A percentile compares a stretch with the other conserved stretches of the same genome.
Conservation (phyloP, 2,797 vertebrate species). For the Sciaenops ocellatus region DNA sequence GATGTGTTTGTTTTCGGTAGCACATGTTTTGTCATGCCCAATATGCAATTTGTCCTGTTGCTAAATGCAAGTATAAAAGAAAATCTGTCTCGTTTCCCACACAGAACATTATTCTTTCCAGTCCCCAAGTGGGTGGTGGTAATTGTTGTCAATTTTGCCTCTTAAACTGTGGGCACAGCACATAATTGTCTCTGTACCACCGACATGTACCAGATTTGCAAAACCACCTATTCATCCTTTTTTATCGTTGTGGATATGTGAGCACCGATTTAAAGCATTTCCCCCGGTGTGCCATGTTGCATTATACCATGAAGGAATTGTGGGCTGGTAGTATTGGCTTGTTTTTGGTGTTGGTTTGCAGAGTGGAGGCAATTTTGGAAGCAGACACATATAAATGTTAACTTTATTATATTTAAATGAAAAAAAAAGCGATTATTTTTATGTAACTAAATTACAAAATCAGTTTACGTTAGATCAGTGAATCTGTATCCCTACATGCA, state of each 20-base stretch:
- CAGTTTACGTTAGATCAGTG: slow-evolving; percentile 6
- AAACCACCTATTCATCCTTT: slow-evolving; percentile 58
- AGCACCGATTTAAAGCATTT: slow-evolving; percentile 62
- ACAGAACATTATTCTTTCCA: slow-evolving; percentile 53
- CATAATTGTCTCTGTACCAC: slow-evolving; percentile 63
- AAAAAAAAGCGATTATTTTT: slow-evolving; percentile 22
- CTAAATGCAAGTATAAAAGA: slow-evolving; percentile 49
- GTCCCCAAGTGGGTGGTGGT: slow-evolving; percentile 59
- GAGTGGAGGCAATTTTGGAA: slow-evolving; percentile 41
- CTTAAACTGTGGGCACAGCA: slow-evolving; percentile 59
- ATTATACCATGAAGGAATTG: slow-evolving; percentile 66
- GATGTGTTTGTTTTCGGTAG: slow-evolving; percentile 71
- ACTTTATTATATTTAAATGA: slow-evolving; percentile 19
- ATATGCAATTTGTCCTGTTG: slow-evolving; percentile 42
- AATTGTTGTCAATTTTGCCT: slow-evolving; percentile 61
- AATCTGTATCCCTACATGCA: slow-evolving; percentile 18
- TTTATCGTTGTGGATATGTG: slow-evolving; percentile 50
- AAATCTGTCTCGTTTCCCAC: slow-evolving; percentile 60
- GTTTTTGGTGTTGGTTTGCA: slow-evolving; percentile 57
- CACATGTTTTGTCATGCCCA: slow-evolving; percentile 61
- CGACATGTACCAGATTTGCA: slow-evolving; percentile 62
- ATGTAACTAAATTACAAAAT: slow-evolving; percentile 35
- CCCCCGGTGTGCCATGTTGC: slow-evolving; percentile 59
- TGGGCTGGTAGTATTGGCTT: slow-evolving; percentile 52
- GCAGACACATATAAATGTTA: slow-evolving; percentile 23